Evolutionary conservation across 2,888 invertebrate genomes (phyloP).

Genomic region (Dryocosmus kuriphilus): DNA sequence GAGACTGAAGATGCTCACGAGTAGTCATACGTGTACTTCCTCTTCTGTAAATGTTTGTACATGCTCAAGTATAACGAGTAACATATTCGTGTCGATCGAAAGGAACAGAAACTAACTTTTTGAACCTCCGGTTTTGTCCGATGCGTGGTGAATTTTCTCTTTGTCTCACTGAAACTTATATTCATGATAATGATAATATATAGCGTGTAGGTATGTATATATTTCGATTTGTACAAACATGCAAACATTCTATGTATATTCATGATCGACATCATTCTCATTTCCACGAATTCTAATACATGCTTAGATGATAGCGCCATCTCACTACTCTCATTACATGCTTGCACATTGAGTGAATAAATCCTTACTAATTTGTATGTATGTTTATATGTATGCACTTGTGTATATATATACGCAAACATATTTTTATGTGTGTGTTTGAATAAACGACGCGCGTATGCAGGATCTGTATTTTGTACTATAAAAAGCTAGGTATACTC

Average conservation of each 20-base stretch:
- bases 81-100: background rate
- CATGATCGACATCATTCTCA: constrained; percentile 55
- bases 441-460: constrained; percentile 54
- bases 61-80: constrained; percentile 20
- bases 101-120: background rate
- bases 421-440: constrained; percentile 44
- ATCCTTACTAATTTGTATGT: constrained; percentile 71
- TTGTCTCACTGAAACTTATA: constrained; percentile 43
- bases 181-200: constrained; percentile 54
- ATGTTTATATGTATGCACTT: constrained; percentile 59
- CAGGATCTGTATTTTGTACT: constrained; percentile 77
- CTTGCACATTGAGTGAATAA: constrained; percentile 70
- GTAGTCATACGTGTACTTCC: background rate
- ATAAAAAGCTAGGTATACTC: constrained; percentile 76
- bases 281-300: constrained; percentile 19
- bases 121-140: constrained; percentile 5
- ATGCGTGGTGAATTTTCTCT: too few relatives aligned
- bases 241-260: constrained; percentile 68
- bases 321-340: constrained; percentile 65
- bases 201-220: constrained; percentile 56
- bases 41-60: constrained; percentile 2
- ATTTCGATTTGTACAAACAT: constrained; percentile 64
- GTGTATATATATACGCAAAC: constrained; percentile 60
- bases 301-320: background rate
- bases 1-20: constrained; percentile 56